Evolutionary conservation across 2,113 vertebrate genomes (phyloP), one percentile per base, ranked within the genome.

Genomic region (Sciurus niger): DNA sequence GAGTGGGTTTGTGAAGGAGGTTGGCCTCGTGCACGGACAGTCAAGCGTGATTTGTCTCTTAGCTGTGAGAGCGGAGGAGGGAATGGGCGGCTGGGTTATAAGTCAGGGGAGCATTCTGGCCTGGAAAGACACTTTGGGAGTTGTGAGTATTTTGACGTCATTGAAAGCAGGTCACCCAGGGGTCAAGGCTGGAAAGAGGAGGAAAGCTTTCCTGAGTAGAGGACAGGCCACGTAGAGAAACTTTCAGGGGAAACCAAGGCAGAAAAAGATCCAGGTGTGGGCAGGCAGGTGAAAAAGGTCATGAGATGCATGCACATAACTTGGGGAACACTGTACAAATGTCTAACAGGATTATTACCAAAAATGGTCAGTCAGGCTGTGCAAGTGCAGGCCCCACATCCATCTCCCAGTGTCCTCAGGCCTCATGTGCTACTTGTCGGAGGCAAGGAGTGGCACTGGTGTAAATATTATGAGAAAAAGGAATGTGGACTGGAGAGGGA

Each of bases 381-480:
- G 58, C 34, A 46, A 34, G 85, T 10, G 40, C 3, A 32, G 55
- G 25, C 63, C 70, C n/a, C 88, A 6, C 10, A 60, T 28, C 46
- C 9, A 4, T 13, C 20, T 9, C 7, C 5, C 2, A 24, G 25
- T 78, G 58, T 72, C 40, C 58, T 34, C 53, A 12, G 76, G 28
- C 53, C 34, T 48, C 24, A 7, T 20, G 25, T 10, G 11, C 89
- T 2, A 6, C 53, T 82, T 24, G 1, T 3, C 4, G 12, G 53
- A 58, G n/a, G 24, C 1, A 3, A 14, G 18, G 68, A 25, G 4
- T 84, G 84, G 40, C 28, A 20, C 53, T 74, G 20, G 0, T 43
- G 4, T 68, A 96, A 87, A 83, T 74, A 74, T 77, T 85, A 60
- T 53, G 73, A 86, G 53, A 14, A 80, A 67, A 46, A 79, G 48